Evolutionary conservation across 2,888 invertebrate species (phyloP), one percentile per base, ranked within the genome.

Genomic region (Dicranocentrus wangi): DNA sequence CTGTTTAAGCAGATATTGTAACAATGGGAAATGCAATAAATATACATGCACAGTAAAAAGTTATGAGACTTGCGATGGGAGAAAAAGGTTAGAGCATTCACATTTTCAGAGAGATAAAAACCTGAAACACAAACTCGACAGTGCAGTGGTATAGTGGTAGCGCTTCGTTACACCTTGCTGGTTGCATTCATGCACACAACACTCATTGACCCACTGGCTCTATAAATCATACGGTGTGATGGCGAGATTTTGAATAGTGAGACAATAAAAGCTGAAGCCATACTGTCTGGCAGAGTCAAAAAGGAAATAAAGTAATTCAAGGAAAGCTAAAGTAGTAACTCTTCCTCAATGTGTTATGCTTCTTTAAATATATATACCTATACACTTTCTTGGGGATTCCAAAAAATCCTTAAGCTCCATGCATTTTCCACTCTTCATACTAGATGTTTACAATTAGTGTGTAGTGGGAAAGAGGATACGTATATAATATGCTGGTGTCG

Each of bases 231-330:
- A 60, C 10, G 17, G 13, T 8, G 27, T 61, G 28, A 25, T 60
- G 27, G 43, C 60, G 23, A 71, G 58, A 39, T 25, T 60, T 58
- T 27, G 43, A 60, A 60, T 60, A 27, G 60, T 58, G 17, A 60
- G 58, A 53, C 53, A 39, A 28, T n/a, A 70, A 53, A 8, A 71
- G 60, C 17, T 60, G 70, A 60, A 60, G 70, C 70, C 70, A 71
- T 27, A 47, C 70, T 71, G 70, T 71, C 70, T 71, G 70, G 70
- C 60, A 71, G 27, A 55, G 55, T 43, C 60, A 43, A 42, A 71
- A 43, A 28, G 42, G 13, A n/a, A 7, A 51, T 25, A 60, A 60
- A 43, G 42, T 17, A n/a, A n/a, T 15, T 17, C 25, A 55, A 21
- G 25, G 70, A 39, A 71, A 69, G 27, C 53, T 71, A 71, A 21